Percentiles rank a stretch among this genome's conserved stretches.
phyloP scores from a whole-genome alignment of 2,888 invertebrate species.

The Leucania comma region DNA sequence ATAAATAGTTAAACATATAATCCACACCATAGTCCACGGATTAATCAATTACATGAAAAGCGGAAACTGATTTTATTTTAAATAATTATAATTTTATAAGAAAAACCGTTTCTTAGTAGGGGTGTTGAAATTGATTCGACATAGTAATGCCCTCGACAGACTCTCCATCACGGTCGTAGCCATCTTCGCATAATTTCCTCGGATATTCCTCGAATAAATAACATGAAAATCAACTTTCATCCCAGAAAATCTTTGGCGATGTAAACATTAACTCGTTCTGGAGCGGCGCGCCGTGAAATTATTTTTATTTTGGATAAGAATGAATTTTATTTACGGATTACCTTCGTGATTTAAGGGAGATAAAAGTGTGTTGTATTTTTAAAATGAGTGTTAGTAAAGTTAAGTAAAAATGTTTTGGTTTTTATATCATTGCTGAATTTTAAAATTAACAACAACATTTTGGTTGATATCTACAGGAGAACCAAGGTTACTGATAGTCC shows the following conservation, averaged over 20 bases:
- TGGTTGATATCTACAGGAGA: too few relatives aligned
- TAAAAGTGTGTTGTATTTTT: not conserved
- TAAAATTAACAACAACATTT: too few relatives aligned
- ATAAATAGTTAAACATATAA: too few relatives aligned
- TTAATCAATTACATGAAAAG: too few relatives aligned
- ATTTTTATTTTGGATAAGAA: slow-evolving; percentile 28
- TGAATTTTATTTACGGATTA: slow-evolving; percentile 28
- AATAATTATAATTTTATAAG: not conserved
- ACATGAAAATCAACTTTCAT: slow-evolving; percentile 82
- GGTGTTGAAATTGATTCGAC: slow-evolving; percentile 81
- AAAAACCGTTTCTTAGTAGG: slow-evolving; percentile 69
- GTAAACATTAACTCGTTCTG: slow-evolving; percentile 58
- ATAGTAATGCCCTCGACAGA: slow-evolving; percentile 84
- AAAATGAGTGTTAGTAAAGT: too few relatives aligned
- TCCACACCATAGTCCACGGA: too few relatives aligned
- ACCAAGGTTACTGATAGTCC: too few relatives aligned
- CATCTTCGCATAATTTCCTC: slow-evolving; percentile 83
- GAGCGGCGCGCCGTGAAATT: slow-evolving; percentile 18
- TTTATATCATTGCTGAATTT: too few relatives aligned
- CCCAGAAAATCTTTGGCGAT: slow-evolving; percentile 49
- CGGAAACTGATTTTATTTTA: too few relatives aligned
- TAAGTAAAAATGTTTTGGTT: too few relatives aligned
- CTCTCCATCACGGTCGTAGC: slow-evolving; percentile 83
- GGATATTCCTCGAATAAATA: slow-evolving; percentile 82
- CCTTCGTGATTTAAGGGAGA: slow-evolving; percentile 5